Percentiles rank a stretch among this genome's conserved stretches.
These are phyloP conservation scores for Alectoris magna DNA, from an alignment of 2,797 vertebrate species.

Conservation along the genomic window DNA sequence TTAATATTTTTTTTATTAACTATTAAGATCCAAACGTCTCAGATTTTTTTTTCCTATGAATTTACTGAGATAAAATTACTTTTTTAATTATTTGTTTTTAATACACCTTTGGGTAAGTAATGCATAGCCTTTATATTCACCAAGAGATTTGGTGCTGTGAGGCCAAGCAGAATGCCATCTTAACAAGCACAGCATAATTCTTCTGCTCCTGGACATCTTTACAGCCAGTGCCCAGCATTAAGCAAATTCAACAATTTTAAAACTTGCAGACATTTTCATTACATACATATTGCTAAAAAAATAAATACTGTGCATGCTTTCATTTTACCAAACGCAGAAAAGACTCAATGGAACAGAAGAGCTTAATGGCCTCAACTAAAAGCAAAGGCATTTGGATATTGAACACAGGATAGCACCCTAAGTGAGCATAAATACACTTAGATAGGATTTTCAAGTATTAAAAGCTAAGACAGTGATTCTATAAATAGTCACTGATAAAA, in stretches of 20 bases:
- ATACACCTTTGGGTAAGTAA: neutral
- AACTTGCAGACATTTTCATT: neutral
- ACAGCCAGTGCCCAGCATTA: neutral
- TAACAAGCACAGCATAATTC: neutral
- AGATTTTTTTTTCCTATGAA: neutral
- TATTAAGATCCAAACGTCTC: neutral
- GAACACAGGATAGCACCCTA: neutral
- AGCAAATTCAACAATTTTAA: neutral
- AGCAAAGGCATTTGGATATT: neutral
- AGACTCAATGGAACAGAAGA: neutral
- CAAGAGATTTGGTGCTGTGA: neutral
- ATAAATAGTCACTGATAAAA: constrained; percentile 24
- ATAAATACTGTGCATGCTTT: neutral
- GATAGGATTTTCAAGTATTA: constrained; percentile 36
- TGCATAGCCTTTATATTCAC: neutral
- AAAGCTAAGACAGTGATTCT: constrained; percentile 37
- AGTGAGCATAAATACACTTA: constrained; percentile 24
- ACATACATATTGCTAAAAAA: neutral
- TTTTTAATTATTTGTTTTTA: neutral
- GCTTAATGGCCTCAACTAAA: neutral
- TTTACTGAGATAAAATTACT: neutral
- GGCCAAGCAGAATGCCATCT: neutral
- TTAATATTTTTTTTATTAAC: neutral
- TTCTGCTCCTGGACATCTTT: neutral
- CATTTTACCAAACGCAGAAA: neutral